Conservation (phyloP, 2,888 invertebrate genomes). For the Oscheius sp. region DNA sequence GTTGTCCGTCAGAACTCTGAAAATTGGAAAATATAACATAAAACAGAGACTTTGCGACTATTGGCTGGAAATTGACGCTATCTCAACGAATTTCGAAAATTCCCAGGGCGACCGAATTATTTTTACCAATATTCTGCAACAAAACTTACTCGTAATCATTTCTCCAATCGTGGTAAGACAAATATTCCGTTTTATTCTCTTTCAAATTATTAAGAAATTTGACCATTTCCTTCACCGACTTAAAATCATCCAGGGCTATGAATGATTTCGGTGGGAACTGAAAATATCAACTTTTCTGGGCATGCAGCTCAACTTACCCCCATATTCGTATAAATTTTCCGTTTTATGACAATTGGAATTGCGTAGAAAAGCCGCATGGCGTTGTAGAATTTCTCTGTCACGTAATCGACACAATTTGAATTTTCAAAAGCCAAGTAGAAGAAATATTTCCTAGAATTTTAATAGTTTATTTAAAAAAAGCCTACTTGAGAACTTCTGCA, state of each 20-base stretch:
- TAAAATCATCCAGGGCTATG: slow-evolving; percentile 52
- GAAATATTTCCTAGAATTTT: slow-evolving; percentile 1
- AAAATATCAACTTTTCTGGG: background rate
- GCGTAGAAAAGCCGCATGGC: slow-evolving; percentile 44
- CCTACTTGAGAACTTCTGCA: slow-evolving; percentile 34
- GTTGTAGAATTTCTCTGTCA: slow-evolving; percentile 39
- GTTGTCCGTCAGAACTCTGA: background rate
- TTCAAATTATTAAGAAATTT: slow-evolving; percentile 42
- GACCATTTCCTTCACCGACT: slow-evolving; percentile 41
- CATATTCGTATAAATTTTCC: slow-evolving; percentile 47
- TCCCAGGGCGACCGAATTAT: background rate
- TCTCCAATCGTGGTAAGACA: slow-evolving; percentile 56
- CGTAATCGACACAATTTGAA: slow-evolving; percentile 31
- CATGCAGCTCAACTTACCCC: slow-evolving; percentile 28
- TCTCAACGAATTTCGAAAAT: too few relatives aligned
- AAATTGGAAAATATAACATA: background rate
- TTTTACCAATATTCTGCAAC: background rate
- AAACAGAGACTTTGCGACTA: too few relatives aligned
- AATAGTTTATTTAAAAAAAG: background rate
- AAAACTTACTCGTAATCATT: slow-evolving; percentile 43
- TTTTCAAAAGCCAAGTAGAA: slow-evolving; percentile 34
- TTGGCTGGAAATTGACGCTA: too few relatives aligned
- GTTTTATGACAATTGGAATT: slow-evolving; percentile 48
- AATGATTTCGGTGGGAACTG: slow-evolving; percentile 53
- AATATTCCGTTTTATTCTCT: slow-evolving; percentile 44